These are phyloP conservation scores for Cheilosia variabilis DNA, from an alignment of 2,888 invertebrate genomes.

Conservation along the genomic window DNA sequence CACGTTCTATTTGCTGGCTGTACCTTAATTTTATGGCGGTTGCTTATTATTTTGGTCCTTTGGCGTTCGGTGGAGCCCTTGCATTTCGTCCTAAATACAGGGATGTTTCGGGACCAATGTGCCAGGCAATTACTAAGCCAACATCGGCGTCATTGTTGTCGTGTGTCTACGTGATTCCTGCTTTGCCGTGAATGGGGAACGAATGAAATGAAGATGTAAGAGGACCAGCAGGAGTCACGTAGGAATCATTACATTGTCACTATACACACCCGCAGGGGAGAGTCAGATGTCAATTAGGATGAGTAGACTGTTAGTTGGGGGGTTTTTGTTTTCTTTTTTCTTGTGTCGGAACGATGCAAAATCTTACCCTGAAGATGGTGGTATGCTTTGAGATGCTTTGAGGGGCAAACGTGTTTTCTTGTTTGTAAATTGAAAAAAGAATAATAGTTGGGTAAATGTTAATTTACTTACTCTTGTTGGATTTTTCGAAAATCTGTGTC, in stretches of 20 bases:
- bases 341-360: slow-evolving; percentile 18
- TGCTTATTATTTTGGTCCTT: slow-evolving; percentile 49
- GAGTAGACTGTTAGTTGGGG: slow-evolving; percentile 60
- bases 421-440: slow-evolving; percentile 13
- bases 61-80: slow-evolving; percentile 7
- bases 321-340: slow-evolving; percentile 19
- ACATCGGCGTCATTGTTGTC: slow-evolving; percentile 43
- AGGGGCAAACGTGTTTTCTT: background rate
- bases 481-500: background rate
- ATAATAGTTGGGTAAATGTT: slow-evolving; percentile 2
- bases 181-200: background rate
- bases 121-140: slow-evolving; percentile 47
- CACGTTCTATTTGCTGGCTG: slow-evolving; percentile 21
- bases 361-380: background rate
- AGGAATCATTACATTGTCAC: slow-evolving; percentile 61
- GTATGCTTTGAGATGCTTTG: background rate
- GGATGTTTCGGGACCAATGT: slow-evolving; percentile 36
- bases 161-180: slow-evolving; percentile 37
- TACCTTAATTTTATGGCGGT: slow-evolving; percentile 52
- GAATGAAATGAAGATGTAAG: slow-evolving; percentile 40
- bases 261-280: background rate
- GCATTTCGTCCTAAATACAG: slow-evolving; percentile 17
- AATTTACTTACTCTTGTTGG: background rate
- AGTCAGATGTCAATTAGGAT: slow-evolving; percentile 58
- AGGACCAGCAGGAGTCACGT: slow-evolving; percentile 60